These are phyloP conservation scores for Hyles vespertilio DNA, from an alignment of 1,140 invertebrate species.

Conservation along the genomic window DNA sequence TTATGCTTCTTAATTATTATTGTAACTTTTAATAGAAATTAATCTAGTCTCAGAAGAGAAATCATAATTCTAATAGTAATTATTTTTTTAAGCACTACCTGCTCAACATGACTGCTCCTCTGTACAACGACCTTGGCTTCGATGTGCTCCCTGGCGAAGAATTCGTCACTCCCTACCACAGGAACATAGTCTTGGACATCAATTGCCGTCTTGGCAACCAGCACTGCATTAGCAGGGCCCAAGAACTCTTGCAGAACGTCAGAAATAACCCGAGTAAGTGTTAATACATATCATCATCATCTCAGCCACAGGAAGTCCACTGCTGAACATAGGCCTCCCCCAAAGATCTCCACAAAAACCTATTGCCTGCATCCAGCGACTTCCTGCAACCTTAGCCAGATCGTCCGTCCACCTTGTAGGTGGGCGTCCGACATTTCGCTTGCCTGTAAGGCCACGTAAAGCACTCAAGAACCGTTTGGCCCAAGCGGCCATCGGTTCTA, in stretches of 20 bases:
- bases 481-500: too few relatives aligned
- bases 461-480: too few relatives aligned
- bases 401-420: too few relatives aligned
- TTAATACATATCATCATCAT: not conserved
- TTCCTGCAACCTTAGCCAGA: too few relatives aligned
- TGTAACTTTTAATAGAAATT: too few relatives aligned
- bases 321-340: too few relatives aligned
- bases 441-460: too few relatives aligned
- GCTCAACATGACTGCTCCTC: slow-evolving; percentile 76
- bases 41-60: not conserved
- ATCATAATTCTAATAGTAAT: not conserved
- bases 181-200: slow-evolving; percentile 81
- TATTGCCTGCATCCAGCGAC: too few relatives aligned
- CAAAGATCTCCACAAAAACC: too few relatives aligned
- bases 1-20: too few relatives aligned
- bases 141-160: slow-evolving; percentile 75
- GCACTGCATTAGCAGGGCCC: slow-evolving; percentile 80
- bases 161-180: slow-evolving; percentile 79
- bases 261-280: slow-evolving; percentile 45
- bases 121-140: slow-evolving; percentile 81
- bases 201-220: slow-evolving; percentile 83
- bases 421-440: too few relatives aligned
- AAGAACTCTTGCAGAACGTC: slow-evolving; percentile 76
- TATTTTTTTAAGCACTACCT: slow-evolving; percentile 77
- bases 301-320: too few relatives aligned